A percentile compares a stretch with the other conserved stretches of the same genome.
Evolutionary conservation across 30 jellyfish, hydroid and myxozoan genomes (phyloP).

Genomic region (Turritopsis rubra): DNA sequence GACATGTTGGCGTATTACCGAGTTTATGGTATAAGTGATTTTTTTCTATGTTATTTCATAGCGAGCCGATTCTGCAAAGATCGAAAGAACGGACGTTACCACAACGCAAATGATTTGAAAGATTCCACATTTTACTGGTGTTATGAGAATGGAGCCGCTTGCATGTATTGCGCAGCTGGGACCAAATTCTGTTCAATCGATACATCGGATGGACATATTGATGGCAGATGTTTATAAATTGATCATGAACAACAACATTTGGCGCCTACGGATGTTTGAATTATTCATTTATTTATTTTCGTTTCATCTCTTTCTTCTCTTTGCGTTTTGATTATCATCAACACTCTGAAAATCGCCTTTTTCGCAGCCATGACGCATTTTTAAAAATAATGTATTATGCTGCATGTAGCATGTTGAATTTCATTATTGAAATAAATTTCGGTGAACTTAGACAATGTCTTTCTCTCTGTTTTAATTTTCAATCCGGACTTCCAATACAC

Average conservation of each 20-base stretch:
- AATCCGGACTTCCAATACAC: too few relatives aligned
- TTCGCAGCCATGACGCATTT: too few relatives aligned
- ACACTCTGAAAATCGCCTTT: too few relatives aligned
- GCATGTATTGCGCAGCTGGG: slow-evolving; percentile 1
- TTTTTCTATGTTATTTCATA: neutral
- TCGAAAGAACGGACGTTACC: neutral
- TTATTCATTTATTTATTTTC: too few relatives aligned
- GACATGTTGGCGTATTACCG: slow-evolving; percentile 6
- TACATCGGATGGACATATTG: neutral
- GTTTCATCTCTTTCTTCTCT: too few relatives aligned
- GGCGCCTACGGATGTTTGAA: too few relatives aligned
- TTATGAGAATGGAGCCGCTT: neutral
- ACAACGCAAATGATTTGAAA: neutral
- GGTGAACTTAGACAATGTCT: too few relatives aligned
- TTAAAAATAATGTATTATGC: too few relatives aligned
- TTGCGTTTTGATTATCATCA: too few relatives aligned
- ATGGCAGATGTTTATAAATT: neutral
- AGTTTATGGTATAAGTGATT: neutral
- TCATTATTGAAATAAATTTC: too few relatives aligned
- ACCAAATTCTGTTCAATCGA: neutral
- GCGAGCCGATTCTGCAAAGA: neutral
- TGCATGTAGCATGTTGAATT: too few relatives aligned
- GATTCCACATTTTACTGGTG: slow-evolving; percentile 14
- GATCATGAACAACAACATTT: neutral
- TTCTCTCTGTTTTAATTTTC: too few relatives aligned